These are phyloP conservation scores for Chalcosyrphus nemorum DNA, from an alignment of 2,888 invertebrate genomes.

Conservation along the genomic window DNA sequence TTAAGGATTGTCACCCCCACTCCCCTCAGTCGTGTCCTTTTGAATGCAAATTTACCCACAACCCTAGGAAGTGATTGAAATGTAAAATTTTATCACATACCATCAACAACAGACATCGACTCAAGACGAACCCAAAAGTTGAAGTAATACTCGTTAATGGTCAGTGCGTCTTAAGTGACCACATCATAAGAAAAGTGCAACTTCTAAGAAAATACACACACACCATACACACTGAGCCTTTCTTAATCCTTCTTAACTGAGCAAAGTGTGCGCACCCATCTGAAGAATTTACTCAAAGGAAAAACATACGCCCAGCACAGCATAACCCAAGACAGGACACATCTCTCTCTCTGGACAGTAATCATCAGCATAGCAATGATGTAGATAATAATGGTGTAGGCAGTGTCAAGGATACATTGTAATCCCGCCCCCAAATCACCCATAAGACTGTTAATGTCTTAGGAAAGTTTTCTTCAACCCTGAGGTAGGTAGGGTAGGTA, in stretches of 20 bases:
- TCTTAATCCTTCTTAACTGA: conserved; percentile 49
- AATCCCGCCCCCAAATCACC: conserved; percentile 57
- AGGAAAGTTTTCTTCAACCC: conserved; percentile 52
- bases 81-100: conserved; percentile 57
- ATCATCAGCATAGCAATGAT: conserved; percentile 65
- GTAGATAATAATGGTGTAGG: conserved; percentile 56
- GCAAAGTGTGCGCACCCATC: conserved; percentile 55
- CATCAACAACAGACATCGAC: conserved; percentile 62
- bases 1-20: background rate
- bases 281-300: conserved; percentile 50
- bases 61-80: conserved; percentile 49
- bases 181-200: conserved; percentile 71
- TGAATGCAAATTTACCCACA: conserved; percentile 59
- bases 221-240: conserved; percentile 24
- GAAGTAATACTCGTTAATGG: conserved; percentile 64
- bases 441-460: conserved; percentile 49
- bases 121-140: conserved; percentile 20
- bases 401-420: conserved; percentile 66
- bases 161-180: conserved; percentile 69
- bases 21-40: conserved; percentile 6
- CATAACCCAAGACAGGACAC: conserved; percentile 14
- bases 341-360: conserved; percentile 61
- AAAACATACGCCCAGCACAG: conserved; percentile 24
- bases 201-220: conserved; percentile 52
- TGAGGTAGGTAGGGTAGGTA: conserved; percentile 18